Evolutionary conservation across 2,888 invertebrate species (phyloP), one percentile per base, ranked within the genome.

Genomic region (Stegana nigrithorax): DNA sequence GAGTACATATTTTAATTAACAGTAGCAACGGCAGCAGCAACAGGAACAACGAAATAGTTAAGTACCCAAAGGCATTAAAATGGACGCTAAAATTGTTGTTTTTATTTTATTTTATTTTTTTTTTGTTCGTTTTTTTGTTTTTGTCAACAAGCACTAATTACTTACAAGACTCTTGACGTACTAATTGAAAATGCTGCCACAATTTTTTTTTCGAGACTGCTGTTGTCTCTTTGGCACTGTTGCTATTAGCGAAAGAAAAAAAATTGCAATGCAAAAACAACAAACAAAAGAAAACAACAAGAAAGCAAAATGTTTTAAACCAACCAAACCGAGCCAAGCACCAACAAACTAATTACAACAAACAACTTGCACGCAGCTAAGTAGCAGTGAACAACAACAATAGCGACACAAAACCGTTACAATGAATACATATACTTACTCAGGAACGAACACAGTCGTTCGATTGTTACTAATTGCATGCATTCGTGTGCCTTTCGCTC

Each of bases 131-230:
- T 61, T 64, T 66, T 42, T 53, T 64, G 55, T 60, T 53, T 58
- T 56, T n/a, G 23, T n/a, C 71, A 70, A 72, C 73, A 70, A 77
- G 73, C 78, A 78, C 78, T 78, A 75, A 75, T 75, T 76, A n/a
- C n/a, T n/a, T n/a, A 75, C 65, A 73, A 67, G 8, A 47, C 69
- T 67, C 73, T 77, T 77, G 77, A 75, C 72, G 75, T 63, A 53
- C 68, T 75, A 73, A 73, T 78, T 69, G 67, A 32, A 32, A 32
- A 32, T 32, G 32, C 32, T 32, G 32, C n/a, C n/a, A n/a, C n/a
- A n/a, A n/a, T n/a, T n/a, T n/a, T n/a, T n/a, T n/a, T n/a, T n/a
- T n/a, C n/a, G n/a, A n/a, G n/a, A n/a, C n/a, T n/a, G n/a, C n/a
- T n/a, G n/a, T 32, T 60, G 60, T 67, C 65, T 67, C 71, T 69